Evolutionary conservation across 2,888 invertebrate genomes (phyloP), one percentile per base, ranked within the genome.

Genomic region (Macrosoma leucophasiata): DNA sequence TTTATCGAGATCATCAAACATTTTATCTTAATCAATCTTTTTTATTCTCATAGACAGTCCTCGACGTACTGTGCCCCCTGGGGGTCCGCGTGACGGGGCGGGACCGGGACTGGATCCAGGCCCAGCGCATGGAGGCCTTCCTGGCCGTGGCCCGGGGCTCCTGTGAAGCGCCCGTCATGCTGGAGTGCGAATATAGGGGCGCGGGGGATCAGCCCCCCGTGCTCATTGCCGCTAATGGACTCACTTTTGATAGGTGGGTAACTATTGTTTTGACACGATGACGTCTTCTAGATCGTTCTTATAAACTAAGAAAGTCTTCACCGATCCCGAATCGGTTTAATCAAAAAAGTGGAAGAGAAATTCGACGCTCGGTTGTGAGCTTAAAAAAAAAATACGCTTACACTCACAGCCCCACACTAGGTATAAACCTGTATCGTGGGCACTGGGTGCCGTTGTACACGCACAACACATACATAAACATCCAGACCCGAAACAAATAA

Each of bases 81-180:
- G 88, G 88, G 3, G 82, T 88, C 29, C 18, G 11, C 0, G 72
- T 82, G 26, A 63, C 72, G 43, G 87, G 85, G n/a, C 81, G 79
- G 49, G 90, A 91, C 54, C 81, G 86, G 35, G 77, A 77, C 35
- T 92, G 92, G 92, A 84, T 89, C 20, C 79, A 85, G 53, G 62
- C 82, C 6, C 87, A 88, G 65, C 86, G 87, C 52, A 89, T 92
- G 90, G 79, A 82, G 21, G 82, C 87, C 0, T 89, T 89, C 52
- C 64, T 92, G 43, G 84, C 89, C n/a, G 91, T 91, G 9, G 85
- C 91, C 3, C 71, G 86, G 27, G 92, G 92, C 26, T 90, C 91
- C 3, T 88, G 85, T 52, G 87, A 88, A 55, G 85, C 88, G 24
- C 91, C 91, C 2, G 61, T 88, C 27, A 85, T 92, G 48, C 66